A percentile compares a stretch with the other conserved stretches of the same genome.
phyloP scores from a whole-genome alignment of 2,888 invertebrate genomes.

The Ethmia dodecea region DNA sequence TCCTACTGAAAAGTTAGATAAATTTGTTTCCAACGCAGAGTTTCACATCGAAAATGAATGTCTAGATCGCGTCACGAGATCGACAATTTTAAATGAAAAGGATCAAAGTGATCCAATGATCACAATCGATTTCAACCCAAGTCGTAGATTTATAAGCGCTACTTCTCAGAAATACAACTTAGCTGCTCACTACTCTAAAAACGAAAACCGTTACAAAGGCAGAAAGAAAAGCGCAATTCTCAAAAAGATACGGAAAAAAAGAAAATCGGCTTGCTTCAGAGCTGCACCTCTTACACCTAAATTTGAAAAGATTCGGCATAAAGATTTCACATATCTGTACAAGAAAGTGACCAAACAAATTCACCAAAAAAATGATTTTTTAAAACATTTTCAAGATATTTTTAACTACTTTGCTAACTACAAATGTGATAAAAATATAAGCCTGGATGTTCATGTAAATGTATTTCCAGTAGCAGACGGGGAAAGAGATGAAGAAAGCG shows the following conservation, averaged over 20 bases:
- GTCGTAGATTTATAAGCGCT: too few relatives aligned
- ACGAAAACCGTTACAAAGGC: not conserved
- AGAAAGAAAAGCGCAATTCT: not conserved
- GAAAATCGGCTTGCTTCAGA: conserved; percentile 7
- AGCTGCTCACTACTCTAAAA: too few relatives aligned
- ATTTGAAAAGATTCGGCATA: conserved; percentile 23
- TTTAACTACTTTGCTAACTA: conserved; percentile 38
- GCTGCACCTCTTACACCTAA: conserved; percentile 5
- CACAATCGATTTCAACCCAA: too few relatives aligned
- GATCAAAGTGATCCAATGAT: too few relatives aligned
- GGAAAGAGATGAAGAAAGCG: conserved; percentile 14
- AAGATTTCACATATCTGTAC: conserved; percentile 28
- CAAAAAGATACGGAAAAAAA: conserved; percentile 5
- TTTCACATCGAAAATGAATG: too few relatives aligned
- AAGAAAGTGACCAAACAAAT: conserved; percentile 26
- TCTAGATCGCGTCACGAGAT: too few relatives aligned
- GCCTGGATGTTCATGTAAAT: conserved; percentile 48
- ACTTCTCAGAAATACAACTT: too few relatives aligned
- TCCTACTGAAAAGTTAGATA: too few relatives aligned
- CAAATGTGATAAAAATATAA: conserved; percentile 35
- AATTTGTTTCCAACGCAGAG: too few relatives aligned
- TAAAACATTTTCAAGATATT: conserved; percentile 36
- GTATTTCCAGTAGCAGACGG: conserved; percentile 30
- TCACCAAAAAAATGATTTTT: conserved; percentile 19
- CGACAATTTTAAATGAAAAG: too few relatives aligned